Base-by-base conservation (phyloP, 2,113 vertebrate species). In the Rostratula benghalensis region DNA sequence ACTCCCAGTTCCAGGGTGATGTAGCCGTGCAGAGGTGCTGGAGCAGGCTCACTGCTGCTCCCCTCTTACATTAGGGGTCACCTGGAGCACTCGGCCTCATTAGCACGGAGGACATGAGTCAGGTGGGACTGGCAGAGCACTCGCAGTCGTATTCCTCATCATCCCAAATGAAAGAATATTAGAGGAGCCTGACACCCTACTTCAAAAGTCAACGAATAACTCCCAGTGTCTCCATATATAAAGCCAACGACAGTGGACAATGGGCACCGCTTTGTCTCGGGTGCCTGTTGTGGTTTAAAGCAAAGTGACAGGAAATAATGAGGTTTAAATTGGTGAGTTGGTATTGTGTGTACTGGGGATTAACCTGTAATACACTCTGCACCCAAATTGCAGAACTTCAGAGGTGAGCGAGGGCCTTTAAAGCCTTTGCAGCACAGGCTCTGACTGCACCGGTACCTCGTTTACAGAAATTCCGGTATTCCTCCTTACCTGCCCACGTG, bases 191-290 rank as follows among this genome's bases (percentile, higher is more conserved):
- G 73, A 89, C 90, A 94, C 80, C 59, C 78, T 93, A n/a, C 68
- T 96, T 90, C 83, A 94, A 94, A 97, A 95, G 95, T 94, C 95
- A 96, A 84, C 73, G 94, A 73, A 95, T 91, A 93, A 76, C 69
- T 95, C 79, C 89, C 60, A 23, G 85, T 89, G 92, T 91, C 90
- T 82, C 77, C 92, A 91, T 75, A 90, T 83, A 94, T 94, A 96
- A 95, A 92, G 86, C 35, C 89, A 94, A 87, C 82, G 83, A 87
- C 92, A 93, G 88, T 37, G 64, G 93, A 90, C 88, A 94, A 83
- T 13, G 43, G 83, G 57, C 83, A 73, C 43, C 87, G 86, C 73
- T 92, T 93, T 89, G 65, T 93, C 86, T 83, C 69, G 43, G 41
- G 50, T 41, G 41, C 56, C 56, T 37, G 48, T 48, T 68, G 76